These are phyloP conservation scores for Charadrius vociferus DNA, from an alignment of 2,113 vertebrate genomes.

Conservation along the genomic window DNA sequence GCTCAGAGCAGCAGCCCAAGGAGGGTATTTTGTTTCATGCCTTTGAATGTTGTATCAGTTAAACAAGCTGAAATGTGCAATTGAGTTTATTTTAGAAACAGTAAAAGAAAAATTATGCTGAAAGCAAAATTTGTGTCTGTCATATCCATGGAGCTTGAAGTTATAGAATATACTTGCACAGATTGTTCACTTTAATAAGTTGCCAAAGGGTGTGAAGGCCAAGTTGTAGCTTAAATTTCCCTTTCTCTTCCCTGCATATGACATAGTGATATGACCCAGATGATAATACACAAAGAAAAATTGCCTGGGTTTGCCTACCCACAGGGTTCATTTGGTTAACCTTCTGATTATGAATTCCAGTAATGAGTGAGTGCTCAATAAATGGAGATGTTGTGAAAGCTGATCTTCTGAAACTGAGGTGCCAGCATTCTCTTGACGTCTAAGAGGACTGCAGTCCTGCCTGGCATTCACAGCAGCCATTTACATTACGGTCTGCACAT, in stretches of 20 bases:
- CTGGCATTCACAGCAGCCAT: neutral
- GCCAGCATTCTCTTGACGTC: accelerated
- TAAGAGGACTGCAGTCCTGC: neutral
- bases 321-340: neutral
- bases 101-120: neutral
- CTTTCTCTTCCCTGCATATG: neutral
- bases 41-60: neutral
- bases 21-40: neutral
- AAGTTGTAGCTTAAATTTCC: neutral
- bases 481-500: accelerated
- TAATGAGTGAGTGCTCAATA: neutral
- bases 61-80: neutral
- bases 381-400: neutral
- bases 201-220: neutral
- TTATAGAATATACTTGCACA: neutral
- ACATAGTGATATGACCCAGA: neutral
- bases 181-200: neutral
- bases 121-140: neutral
- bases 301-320: neutral
- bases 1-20: neutral
- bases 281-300: neutral
- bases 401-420: neutral
- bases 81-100: neutral
- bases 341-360: neutral
- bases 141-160: neutral